A percentile compares a stretch with the other conserved stretches of the same genome.
phyloP scores from a whole-genome alignment of 2,113 vertebrate species.

The Macaca mulatta region DNA sequence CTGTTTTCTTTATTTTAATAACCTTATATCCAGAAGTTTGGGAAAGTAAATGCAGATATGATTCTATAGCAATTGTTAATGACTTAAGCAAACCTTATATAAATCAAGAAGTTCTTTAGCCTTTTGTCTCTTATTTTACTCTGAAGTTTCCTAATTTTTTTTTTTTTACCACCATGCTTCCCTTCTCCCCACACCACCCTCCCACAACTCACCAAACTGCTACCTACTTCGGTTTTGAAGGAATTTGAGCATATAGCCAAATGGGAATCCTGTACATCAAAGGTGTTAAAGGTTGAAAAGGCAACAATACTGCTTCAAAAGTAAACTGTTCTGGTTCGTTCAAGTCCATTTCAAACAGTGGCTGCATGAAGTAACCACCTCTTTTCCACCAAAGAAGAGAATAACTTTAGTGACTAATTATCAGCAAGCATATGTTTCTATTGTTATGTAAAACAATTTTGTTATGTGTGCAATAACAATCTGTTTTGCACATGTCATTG shows the following conservation, averaged over 20 bases:
- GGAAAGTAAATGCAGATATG: slow-evolving; percentile 70
- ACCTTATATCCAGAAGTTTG: slow-evolving; percentile 78
- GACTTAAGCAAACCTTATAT: slow-evolving; percentile 51
- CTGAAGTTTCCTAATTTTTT: neutral
- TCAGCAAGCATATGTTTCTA: slow-evolving; percentile 71
- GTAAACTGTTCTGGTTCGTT: slow-evolving; percentile 3
- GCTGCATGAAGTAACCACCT: slow-evolving; percentile 32
- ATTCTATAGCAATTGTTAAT: slow-evolving; percentile 67
- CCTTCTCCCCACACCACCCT: neutral
- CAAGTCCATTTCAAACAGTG: slow-evolving; percentile 59
- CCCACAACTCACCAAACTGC: neutral
- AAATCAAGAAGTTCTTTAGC: slow-evolving; percentile 62
- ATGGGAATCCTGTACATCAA: slow-evolving; percentile 17
- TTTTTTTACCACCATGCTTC: neutral
- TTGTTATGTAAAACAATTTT: slow-evolving; percentile 85
- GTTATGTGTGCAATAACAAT: slow-evolving; percentile 82
- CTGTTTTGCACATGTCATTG: slow-evolving; percentile 90
- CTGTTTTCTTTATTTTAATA: slow-evolving; percentile 76
- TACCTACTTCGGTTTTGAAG: neutral
- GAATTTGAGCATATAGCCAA: slow-evolving; percentile 16
- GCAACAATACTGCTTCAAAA: slow-evolving; percentile 49
- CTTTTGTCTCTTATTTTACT: slow-evolving; percentile 55
- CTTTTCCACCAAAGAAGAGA: neutral
- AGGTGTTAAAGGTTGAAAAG: slow-evolving; percentile 41
- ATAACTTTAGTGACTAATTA: slow-evolving; percentile 60